phyloP scores from a whole-genome alignment of 1,140 invertebrate species.

The Ostrea denselamellosa region DNA sequence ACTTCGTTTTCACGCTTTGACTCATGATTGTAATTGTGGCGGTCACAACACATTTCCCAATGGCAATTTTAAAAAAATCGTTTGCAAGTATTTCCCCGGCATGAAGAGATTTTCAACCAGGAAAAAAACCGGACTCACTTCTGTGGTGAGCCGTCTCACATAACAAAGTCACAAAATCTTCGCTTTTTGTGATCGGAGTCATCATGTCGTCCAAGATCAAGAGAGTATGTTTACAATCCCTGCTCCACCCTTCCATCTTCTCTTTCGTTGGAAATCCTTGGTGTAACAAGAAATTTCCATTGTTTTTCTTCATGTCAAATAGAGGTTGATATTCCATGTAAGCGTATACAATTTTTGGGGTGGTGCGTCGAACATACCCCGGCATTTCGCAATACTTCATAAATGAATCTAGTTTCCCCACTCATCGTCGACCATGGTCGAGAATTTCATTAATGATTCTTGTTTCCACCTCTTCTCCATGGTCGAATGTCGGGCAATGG shows the following conservation, averaged over 20 bases:
- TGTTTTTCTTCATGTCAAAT: constrained; percentile 44
- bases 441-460: constrained; percentile 6
- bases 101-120: constrained; percentile 45
- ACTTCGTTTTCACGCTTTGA: neutral
- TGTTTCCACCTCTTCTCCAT: constrained; percentile 29
- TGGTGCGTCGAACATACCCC: constrained; percentile 36
- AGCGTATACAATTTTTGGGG: constrained; percentile 12
- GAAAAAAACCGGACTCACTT: constrained; percentile 31
- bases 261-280: constrained; percentile 42
- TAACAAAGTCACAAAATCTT: constrained; percentile 46
- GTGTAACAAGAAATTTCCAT: constrained; percentile 29
- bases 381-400: constrained; percentile 19
- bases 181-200: constrained; percentile 9
- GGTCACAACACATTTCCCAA: constrained; percentile 51
- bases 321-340: constrained; percentile 41
- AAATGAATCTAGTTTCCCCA: neutral
- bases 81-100: constrained; percentile 45
- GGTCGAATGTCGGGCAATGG: neutral
- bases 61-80: constrained; percentile 44
- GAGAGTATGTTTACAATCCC: constrained; percentile 27
- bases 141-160: constrained; percentile 44
- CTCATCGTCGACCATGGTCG: constrained; percentile 18
- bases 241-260: constrained; percentile 39
- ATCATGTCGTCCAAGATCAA: constrained; percentile 55
- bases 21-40: neutral